Conservation (phyloP, 2,888 invertebrate species). For the Chalcosyrphus nemorum region DNA sequence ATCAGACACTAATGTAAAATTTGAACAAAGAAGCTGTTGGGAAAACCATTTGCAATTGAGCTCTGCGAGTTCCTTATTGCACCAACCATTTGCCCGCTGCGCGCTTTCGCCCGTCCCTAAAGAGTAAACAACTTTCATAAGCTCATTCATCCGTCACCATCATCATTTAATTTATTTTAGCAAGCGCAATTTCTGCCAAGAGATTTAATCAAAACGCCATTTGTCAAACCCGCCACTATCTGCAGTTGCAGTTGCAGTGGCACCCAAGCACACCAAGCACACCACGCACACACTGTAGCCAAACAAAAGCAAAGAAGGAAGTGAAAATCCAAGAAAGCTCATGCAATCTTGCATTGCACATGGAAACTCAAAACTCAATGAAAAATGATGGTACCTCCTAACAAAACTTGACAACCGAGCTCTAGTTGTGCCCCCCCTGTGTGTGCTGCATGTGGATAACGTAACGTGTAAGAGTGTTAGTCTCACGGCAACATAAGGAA, state of each 20-base stretch:
- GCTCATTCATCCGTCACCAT: slow-evolving; percentile 35
- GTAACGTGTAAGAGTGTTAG: slow-evolving; percentile 33
- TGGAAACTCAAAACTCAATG: slow-evolving; percentile 51
- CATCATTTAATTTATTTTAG: slow-evolving; percentile 56
- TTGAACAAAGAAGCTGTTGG: no score
- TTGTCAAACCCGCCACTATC: slow-evolving; percentile 60
- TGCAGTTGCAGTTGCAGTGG: background rate
- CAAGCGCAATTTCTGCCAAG: slow-evolving; percentile 46
- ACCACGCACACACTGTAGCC: no score
- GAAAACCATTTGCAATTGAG: no score
- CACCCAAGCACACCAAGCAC: background rate
- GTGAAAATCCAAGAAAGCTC: slow-evolving; percentile 62
- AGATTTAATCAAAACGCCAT: slow-evolving; percentile 71
- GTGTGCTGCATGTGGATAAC: slow-evolving; percentile 11
- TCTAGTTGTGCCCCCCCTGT: slow-evolving; percentile 3
- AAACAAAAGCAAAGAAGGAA: slow-evolving; percentile 29
- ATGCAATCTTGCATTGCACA: slow-evolving; percentile 68
- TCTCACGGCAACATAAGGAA: slow-evolving; percentile 21
- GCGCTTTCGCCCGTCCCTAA: background rate
- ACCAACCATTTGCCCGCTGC: background rate
- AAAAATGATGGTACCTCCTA: slow-evolving; percentile 61
- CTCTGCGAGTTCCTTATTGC: no score
- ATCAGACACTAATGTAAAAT: no score
- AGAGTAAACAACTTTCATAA: background rate
- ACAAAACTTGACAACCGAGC: slow-evolving; percentile 59